Evolutionary conservation across 2,113 vertebrate genomes (phyloP).

Genomic region (Platysternon megacephalum): DNA sequence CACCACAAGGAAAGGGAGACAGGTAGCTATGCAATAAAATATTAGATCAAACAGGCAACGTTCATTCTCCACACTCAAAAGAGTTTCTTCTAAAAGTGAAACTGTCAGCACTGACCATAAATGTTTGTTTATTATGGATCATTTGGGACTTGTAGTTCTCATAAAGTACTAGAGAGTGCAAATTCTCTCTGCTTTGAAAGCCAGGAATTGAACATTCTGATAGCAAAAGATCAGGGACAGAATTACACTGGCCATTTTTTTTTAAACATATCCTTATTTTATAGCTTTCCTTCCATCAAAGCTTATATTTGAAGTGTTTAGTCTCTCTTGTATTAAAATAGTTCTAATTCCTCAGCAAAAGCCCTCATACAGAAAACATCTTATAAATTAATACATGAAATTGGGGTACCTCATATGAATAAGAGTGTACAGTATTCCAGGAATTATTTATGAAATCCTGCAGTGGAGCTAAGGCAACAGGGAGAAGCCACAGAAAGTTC

Average conservation of each 20-base stretch:
- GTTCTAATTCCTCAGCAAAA: constrained; percentile 1
- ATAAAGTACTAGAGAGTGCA: not conserved
- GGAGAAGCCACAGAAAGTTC: not conserved
- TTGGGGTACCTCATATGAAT: not conserved
- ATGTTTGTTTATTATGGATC: constrained; percentile 64
- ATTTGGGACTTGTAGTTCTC: constrained; percentile 26
- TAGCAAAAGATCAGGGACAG: constrained; percentile 8
- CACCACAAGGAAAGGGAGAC: constrained; percentile 21
- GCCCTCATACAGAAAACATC: not conserved
- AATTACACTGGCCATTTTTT: not conserved
- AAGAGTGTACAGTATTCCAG: not conserved
- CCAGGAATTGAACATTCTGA: constrained; percentile 19
- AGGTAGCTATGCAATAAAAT: constrained; percentile 39
- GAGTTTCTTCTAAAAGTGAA: constrained; percentile 46
- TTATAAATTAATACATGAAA: constrained; percentile 51
- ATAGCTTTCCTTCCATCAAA: constrained; percentile 22
- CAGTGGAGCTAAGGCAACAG: not conserved
- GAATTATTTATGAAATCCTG: constrained; percentile 29
- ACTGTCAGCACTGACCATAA: constrained; percentile 47
- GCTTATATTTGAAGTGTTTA: constrained; percentile 34
- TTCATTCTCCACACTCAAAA: constrained; percentile 32
- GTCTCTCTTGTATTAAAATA: not conserved
- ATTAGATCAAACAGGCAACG: constrained; percentile 50
- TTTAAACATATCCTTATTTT: not conserved
- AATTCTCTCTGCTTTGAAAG: constrained; percentile 20